phyloP scores from a whole-genome alignment of 2,113 vertebrate species.

The Porphyrio hochstetteri region DNA sequence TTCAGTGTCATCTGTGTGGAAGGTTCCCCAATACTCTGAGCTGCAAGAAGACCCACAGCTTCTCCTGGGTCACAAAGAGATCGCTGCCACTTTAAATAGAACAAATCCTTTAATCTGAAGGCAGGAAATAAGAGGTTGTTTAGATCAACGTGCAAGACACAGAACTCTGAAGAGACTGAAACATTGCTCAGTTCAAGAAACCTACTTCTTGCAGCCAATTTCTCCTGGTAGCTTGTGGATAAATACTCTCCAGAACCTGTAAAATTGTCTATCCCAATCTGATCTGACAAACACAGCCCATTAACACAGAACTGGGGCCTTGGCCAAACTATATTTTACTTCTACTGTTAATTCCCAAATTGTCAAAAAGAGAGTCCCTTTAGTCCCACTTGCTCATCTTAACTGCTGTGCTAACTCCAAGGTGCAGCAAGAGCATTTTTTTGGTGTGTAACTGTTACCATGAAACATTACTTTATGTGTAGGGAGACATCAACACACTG shows the following conservation, averaged over 20 bases:
- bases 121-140: not conserved
- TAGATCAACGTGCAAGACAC: not conserved
- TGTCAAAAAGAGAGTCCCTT: not conserved
- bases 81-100: constrained; percentile 94
- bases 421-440: not conserved
- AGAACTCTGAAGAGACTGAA: not conserved
- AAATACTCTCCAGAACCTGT: not conserved
- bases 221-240: not conserved
- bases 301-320: not conserved
- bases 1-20: constrained; percentile 99
- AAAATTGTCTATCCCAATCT: not conserved
- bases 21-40: constrained; percentile 97
- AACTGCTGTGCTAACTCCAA: not conserved
- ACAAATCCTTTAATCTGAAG: constrained; percentile 82
- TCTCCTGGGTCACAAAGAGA: constrained; percentile 94
- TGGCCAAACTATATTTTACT: not conserved
- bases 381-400: not conserved
- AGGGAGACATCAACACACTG: not conserved
- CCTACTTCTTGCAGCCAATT: not conserved
- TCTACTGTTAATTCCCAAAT: not conserved
- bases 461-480: not conserved
- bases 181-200: not conserved
- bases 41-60: constrained; percentile 93
- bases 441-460: not conserved
- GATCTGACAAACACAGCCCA: not conserved